Conservation (phyloP, 1,140 invertebrate genomes). For the Holotrichia oblita region DNA sequence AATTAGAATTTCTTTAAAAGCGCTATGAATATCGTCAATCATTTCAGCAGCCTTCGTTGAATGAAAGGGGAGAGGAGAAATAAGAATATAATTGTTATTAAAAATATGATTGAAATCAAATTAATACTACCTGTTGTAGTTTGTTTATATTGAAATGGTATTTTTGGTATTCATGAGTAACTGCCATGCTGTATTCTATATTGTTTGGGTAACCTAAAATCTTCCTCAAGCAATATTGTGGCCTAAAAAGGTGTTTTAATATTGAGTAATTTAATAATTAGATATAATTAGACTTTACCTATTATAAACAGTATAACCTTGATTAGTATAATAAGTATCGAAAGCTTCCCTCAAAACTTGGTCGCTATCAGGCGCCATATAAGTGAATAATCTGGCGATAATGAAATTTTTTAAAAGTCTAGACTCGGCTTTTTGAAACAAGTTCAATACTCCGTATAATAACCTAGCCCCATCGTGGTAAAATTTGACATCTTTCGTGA, state of each 20-base stretch:
- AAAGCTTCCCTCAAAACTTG: conserved; percentile 47
- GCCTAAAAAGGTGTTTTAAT: conserved; percentile 42
- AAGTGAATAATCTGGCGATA: conserved; percentile 51
- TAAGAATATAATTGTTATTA: neutral
- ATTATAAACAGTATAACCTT: conserved; percentile 17
- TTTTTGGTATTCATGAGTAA: conserved; percentile 54
- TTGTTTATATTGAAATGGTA: conserved; percentile 53
- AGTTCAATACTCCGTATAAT: conserved; percentile 53
- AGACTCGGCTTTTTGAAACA: conserved; percentile 49
- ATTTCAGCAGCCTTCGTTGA: conserved; percentile 80
- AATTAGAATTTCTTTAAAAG: conserved; percentile 76
- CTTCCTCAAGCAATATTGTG: conserved; percentile 56
- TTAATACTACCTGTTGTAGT: conserved; percentile 47
- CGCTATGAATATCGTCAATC: conserved; percentile 75
- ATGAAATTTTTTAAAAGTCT: conserved; percentile 55
- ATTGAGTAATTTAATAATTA: no score
- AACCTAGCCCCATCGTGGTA: conserved; percentile 27
- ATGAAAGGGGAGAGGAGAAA: no score
- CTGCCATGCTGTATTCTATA: conserved; percentile 53
- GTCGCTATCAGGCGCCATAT: conserved; percentile 55
- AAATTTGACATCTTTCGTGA: conserved; percentile 49
- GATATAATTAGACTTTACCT: conserved; percentile 36
- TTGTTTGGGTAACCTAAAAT: conserved; percentile 51
- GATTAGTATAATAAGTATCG: conserved; percentile 47
- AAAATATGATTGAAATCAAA: neutral